These are phyloP conservation scores for Acanthaster planci DNA, from an alignment of 35 echinoderm and acorn worm genomes.

Conservation along the genomic window DNA sequence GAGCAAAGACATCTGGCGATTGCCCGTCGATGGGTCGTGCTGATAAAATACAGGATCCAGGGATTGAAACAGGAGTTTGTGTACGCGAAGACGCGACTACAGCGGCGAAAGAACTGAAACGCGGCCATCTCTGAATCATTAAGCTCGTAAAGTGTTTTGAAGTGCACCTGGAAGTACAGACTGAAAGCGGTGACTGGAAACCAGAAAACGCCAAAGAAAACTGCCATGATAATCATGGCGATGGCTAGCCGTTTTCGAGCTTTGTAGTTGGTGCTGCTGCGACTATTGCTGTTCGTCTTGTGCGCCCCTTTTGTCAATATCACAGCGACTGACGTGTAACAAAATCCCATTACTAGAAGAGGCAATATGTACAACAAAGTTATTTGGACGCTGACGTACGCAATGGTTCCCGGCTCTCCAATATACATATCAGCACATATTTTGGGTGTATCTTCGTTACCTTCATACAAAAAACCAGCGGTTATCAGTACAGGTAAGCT, in stretches of 20 bases:
- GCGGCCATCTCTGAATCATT: not conserved
- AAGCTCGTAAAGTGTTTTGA: not conserved
- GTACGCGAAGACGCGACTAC: not conserved
- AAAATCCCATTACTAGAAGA: not conserved
- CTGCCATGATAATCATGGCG: constrained; percentile 6
- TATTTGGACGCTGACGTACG: not conserved
- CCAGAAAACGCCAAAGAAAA: constrained; percentile 14
- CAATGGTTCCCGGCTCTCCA: not conserved
- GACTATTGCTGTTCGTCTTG: not conserved
- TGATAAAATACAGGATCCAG: constrained; percentile 18
- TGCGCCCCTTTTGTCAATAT: not conserved
- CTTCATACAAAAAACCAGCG: not conserved
- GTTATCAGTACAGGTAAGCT: not conserved
- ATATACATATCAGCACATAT: not conserved
- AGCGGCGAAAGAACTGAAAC: not conserved
- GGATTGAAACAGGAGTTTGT: constrained; percentile 23
- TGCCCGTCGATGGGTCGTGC: not conserved
- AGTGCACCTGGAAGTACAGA: not conserved
- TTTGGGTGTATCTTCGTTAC: not conserved
- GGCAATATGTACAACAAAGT: constrained; percentile 12
- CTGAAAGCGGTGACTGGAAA: not conserved
- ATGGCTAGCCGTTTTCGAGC: constrained; percentile 2
- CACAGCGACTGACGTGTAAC: not conserved
- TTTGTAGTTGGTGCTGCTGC: constrained; percentile 15
- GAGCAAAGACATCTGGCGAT: not conserved